Evolutionary conservation across 2,888 invertebrate species (phyloP).

Genomic region (Agonopterix arenella): DNA sequence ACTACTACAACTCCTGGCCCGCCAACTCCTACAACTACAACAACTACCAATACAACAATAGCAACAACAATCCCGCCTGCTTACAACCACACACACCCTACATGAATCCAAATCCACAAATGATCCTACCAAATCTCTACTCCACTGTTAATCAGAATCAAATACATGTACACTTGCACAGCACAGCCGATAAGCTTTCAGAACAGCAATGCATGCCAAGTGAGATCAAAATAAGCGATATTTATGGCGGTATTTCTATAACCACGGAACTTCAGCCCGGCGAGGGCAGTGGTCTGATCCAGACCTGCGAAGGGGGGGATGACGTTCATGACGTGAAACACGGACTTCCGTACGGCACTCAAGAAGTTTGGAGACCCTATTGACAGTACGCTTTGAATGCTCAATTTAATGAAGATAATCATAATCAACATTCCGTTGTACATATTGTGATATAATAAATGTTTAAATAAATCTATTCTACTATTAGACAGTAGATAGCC

Average conservation of each 20-base stretch:
- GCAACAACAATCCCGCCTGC: slow-evolving; percentile 71
- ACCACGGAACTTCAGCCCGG: slow-evolving; percentile 61
- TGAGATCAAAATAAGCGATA: slow-evolving; percentile 79
- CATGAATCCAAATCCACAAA: slow-evolving; percentile 79
- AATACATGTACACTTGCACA: slow-evolving; percentile 88
- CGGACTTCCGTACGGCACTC: slow-evolving; percentile 48
- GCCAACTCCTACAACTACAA: slow-evolving; percentile 82
- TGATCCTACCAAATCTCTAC: slow-evolving; percentile 88
- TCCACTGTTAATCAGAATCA: slow-evolving; percentile 92
- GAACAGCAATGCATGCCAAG: slow-evolving; percentile 78
- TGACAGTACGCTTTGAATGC: slow-evolving; percentile 57
- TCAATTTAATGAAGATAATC: slow-evolving; percentile 11
- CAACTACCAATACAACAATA: slow-evolving; percentile 83
- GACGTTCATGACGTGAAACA: slow-evolving; percentile 77
- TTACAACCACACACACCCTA: slow-evolving; percentile 77
- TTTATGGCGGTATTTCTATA: slow-evolving; percentile 76
- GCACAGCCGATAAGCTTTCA: slow-evolving; percentile 78
- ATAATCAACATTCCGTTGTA: slow-evolving; percentile 55
- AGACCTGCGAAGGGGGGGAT: slow-evolving; percentile 70
- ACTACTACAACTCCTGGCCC: slow-evolving; percentile 78
- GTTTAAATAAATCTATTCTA: slow-evolving; percentile 18
- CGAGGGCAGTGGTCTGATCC: slow-evolving; percentile 65
- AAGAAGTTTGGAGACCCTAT: slow-evolving; percentile 88
- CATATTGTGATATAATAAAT: slow-evolving; percentile 68
- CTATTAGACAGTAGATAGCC: slow-evolving; percentile 21